These are phyloP conservation scores for Siniperca undulata DNA, from an alignment of 2,797 vertebrate species.

Conservation along the genomic window DNA sequence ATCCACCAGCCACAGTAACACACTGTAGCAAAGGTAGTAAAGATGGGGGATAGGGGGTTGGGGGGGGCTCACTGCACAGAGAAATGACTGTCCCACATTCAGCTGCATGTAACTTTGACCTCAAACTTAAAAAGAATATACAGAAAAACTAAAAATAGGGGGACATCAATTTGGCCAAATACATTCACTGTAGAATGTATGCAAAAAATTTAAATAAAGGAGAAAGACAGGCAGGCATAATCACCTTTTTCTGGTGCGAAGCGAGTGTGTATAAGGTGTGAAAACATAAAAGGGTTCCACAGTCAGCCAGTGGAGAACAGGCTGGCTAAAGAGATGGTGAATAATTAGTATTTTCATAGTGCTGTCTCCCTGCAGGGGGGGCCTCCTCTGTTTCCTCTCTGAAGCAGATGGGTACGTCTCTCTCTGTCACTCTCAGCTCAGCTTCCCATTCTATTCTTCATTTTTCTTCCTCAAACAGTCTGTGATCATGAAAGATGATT, in stretches of 20 bases:
- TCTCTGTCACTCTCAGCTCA: constrained; percentile 35
- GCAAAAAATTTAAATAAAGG: background rate
- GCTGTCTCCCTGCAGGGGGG: constrained; percentile 35
- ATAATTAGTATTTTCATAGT: constrained; percentile 56
- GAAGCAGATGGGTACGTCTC: constrained; percentile 38
- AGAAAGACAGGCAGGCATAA: background rate
- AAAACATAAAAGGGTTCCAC: constrained; percentile 13
- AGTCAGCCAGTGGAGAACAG: constrained; percentile 32
- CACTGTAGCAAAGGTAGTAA: no score
- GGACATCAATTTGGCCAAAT: background rate
- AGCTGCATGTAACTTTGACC: background rate
- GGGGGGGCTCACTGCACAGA: background rate
- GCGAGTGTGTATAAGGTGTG: constrained; percentile 8
- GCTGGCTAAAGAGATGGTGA: constrained; percentile 19
- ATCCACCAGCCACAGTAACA: no score
- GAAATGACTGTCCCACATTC: background rate
- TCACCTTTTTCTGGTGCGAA: background rate
- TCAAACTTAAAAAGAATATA: background rate
- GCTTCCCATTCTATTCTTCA: constrained; percentile 1
- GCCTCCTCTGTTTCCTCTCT: constrained; percentile 31
- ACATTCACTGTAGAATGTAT: background rate
- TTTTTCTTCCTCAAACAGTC: constrained; percentile 15
- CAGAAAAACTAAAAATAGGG: background rate
- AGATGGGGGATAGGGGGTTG: no score
- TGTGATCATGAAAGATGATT: background rate